Evolutionary conservation across 1,140 invertebrate species (phyloP), one percentile per base, ranked within the genome.

Genomic region (Trichonephila clavata): DNA sequence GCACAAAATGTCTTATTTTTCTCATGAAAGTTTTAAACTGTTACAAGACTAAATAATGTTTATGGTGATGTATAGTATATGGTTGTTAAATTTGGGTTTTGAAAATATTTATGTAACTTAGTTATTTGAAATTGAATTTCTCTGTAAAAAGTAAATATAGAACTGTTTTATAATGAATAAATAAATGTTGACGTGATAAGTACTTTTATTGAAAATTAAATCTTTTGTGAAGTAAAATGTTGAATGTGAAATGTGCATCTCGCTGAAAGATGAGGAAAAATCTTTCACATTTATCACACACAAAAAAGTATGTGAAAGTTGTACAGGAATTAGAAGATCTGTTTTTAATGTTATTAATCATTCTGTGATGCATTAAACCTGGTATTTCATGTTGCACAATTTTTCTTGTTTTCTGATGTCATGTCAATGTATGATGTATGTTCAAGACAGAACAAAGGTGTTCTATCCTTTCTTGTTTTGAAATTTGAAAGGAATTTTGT

Each of bases 401-500:
- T 77, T 77, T 77, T 32, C 71, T 77, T 77, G 71, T 77, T 77
- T 77, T 77, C 13, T 77, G 10, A 32, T 77, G 71, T 77, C 39
- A 16, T 77, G 13, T 20, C 32, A 77, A 18, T 77, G 16, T 77
- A 16, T 63, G 61, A 21, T 63, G 21, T 21, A 63, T 63, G 27
- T 77, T 77, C 4, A 32, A 77, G 32, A 18, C 27, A 32, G 71
- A 77, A 77, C 71, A 77, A 77, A 77, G 6, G 0, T 77, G 14
- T 77, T 39, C 27, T 6, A 32, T 39, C 27, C 27, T 32, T 77
- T 63, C 61, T 63, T 63, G 61, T 50, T 13, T 68, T 77, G 18
- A 77, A 77, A 32, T 20, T 77, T 18, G 27, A 16, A 39, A 77
- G 18, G 18, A 39, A 27, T 14, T 24, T 18, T 61, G 60, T 61